Percentiles rank a stretch among this genome's conserved stretches.
Evolutionary conservation across 2,797 vertebrate species (phyloP).

Genomic region (Lerista edwardsae): DNA sequence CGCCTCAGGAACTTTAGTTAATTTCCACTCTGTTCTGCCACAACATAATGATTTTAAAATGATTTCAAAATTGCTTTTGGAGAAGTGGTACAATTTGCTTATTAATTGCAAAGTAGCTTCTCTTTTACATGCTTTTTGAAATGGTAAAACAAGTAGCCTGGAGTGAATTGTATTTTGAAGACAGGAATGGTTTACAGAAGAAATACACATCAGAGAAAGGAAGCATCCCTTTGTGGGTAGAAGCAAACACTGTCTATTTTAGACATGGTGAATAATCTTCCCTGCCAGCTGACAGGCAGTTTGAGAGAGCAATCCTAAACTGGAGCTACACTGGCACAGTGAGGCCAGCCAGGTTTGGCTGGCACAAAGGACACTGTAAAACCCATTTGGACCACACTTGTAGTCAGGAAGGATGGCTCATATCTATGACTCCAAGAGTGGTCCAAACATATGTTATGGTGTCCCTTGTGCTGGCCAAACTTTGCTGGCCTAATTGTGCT

Average conservation of each 20-base stretch:
- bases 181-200: conserved; percentile 3
- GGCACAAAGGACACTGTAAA: no score
- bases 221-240: not conserved
- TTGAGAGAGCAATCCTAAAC: no score
- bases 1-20: conserved; percentile 26
- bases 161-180: not conserved
- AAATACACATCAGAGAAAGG: not conserved
- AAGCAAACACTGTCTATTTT: not conserved
- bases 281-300: not conserved
- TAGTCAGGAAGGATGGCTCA: no score
- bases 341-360: no score
- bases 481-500: no score
- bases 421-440: no score
- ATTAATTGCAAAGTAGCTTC: conserved; percentile 28
- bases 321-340: no score
- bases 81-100: conserved; percentile 13
- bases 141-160: conserved; percentile 35
- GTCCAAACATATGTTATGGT: no score
- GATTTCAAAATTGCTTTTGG: conserved; percentile 23
- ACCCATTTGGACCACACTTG: no score
- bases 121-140: conserved; percentile 18
- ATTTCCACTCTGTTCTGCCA: conserved; percentile 30
- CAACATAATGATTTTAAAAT: conserved; percentile 34
- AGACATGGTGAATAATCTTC: not conserved
- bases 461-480: no score